Evolutionary conservation across 2,113 vertebrate species (phyloP).

Genomic region (Illadopsis cleaveri): DNA sequence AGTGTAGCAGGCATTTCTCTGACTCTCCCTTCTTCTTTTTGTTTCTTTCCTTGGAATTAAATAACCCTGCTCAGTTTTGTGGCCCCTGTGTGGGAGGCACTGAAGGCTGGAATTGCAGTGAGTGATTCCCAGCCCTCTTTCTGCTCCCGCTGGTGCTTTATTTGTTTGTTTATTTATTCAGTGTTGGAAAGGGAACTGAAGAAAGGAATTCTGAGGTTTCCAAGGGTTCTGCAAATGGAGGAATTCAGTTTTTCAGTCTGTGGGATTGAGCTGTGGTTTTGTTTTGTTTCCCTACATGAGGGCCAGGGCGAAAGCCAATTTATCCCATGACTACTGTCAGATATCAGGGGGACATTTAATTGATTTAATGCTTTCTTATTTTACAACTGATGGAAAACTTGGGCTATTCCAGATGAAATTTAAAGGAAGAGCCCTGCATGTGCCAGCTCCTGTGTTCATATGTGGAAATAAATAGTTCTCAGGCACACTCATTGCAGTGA

Average conservation of each 20-base stretch:
- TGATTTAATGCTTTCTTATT: not conserved
- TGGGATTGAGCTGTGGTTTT: not conserved
- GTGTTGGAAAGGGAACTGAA: not conserved
- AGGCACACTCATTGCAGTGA: not conserved
- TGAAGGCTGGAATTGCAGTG: not conserved
- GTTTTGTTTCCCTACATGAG: accelerated
- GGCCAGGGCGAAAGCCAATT: not conserved
- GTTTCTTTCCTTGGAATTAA: not conserved
- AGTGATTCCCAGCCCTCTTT: not conserved
- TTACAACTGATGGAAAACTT: not conserved
- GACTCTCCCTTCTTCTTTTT: not conserved
- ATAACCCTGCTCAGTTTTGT: not conserved
- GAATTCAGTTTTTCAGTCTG: not conserved
- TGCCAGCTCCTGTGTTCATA: not conserved
- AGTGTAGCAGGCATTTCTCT: not conserved
- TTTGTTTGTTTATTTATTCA: not conserved
- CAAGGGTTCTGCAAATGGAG: not conserved
- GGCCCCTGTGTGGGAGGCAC: not conserved
- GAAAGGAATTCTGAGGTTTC: not conserved
- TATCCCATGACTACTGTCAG: not conserved
- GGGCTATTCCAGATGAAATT: not conserved
- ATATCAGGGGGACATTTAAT: not conserved
- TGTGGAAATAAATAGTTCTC: not conserved
- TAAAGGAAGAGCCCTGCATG: not conserved
- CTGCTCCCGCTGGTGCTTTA: not conserved